Percentiles rank a stretch among this genome's conserved stretches.
phyloP scores from a whole-genome alignment of 2,888 invertebrate species.

The Platypus cylindrus region DNA sequence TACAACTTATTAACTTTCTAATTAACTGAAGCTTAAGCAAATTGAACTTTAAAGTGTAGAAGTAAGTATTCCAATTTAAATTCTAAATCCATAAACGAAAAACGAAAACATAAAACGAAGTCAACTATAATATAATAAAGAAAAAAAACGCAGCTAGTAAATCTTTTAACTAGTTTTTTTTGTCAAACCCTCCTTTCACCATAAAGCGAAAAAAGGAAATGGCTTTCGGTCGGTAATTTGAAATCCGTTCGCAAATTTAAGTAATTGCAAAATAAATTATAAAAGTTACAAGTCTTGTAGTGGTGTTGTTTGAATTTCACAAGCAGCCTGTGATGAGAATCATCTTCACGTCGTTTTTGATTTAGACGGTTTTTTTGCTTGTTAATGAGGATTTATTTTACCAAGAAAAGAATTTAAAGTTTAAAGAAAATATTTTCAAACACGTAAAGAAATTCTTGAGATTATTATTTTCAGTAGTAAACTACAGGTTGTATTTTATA shows the following conservation, averaged over 20 bases:
- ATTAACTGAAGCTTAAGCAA: slow-evolving; percentile 1
- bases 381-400: not conserved
- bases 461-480: no score
- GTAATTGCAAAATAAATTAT: slow-evolving; percentile 1
- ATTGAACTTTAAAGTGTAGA: not conserved
- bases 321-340: no score
- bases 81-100: slow-evolving; percentile 11
- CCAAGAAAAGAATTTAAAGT: no score
- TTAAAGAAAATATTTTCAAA: no score
- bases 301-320: no score
- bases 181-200: not conserved
- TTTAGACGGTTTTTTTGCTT: not conserved
- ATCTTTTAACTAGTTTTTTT: not conserved
- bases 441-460: no score
- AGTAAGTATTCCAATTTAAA: slow-evolving; percentile 5
- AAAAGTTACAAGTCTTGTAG: no score
- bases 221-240: no score
- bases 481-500: no score
- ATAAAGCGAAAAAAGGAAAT: no score
- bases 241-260: not conserved
- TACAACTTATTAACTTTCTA: slow-evolving; percentile 1
- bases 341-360: not conserved
- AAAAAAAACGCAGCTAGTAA: slow-evolving; percentile 1
- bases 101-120: slow-evolving; percentile 8
- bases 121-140: slow-evolving; percentile 10